Conservation (phyloP, 1,140 invertebrate species). For the Drosophila sulfurigaster region DNA sequence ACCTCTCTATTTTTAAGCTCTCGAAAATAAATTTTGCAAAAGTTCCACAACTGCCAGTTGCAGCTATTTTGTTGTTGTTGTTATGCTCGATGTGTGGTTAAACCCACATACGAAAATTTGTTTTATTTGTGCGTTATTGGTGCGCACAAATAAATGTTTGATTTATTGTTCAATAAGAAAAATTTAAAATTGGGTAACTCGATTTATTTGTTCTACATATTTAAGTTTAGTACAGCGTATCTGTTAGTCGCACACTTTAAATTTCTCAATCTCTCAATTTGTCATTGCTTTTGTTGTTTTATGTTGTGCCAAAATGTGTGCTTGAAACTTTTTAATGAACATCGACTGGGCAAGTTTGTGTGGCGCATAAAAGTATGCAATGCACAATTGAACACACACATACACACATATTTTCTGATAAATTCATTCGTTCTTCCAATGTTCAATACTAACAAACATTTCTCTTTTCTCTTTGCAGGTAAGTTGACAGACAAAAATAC, state of each 20-base stretch:
- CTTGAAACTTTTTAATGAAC: conserved; percentile 69
- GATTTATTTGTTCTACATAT: background rate
- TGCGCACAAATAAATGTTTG: too few species aligned
- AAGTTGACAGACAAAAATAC: conserved; percentile 50
- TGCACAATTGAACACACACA: conserved; percentile 4
- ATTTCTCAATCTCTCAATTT: background rate
- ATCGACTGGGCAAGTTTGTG: conserved; percentile 37
- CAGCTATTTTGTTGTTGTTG: conserved; percentile 10
- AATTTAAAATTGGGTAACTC: background rate
- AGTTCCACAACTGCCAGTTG: conserved; percentile 49
- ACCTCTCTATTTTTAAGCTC: conserved; percentile 23
- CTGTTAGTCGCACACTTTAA: background rate
- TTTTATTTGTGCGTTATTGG: too few species aligned
- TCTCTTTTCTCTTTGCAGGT: conserved; percentile 51
- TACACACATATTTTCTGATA: background rate
- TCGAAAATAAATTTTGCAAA: conserved; percentile 57
- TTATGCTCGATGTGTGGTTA: background rate
- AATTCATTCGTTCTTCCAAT: conserved; percentile 34
- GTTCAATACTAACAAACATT: conserved; percentile 49
- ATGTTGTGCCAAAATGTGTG: conserved; percentile 19
- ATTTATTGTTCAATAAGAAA: too few species aligned
- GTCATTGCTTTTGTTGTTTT: conserved; percentile 17
- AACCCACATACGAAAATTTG: background rate
- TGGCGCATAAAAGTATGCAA: conserved; percentile 32
- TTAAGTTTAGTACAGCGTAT: background rate